These are phyloP conservation scores for Hydropsyche tenuis DNA, from an alignment of 1,140 invertebrate genomes.

Conservation along the genomic window DNA sequence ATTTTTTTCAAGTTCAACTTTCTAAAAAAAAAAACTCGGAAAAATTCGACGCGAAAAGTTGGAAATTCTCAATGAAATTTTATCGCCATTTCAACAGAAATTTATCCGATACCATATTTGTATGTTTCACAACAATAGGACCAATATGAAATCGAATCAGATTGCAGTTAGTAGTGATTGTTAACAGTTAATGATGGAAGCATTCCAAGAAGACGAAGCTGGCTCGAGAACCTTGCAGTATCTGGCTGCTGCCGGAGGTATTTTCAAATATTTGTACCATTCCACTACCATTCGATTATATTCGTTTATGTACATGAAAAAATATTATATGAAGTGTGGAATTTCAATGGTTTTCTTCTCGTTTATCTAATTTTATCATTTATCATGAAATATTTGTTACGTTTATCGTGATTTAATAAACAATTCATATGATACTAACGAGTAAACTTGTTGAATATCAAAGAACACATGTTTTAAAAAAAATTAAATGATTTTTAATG, in stretches of 20 bases:
- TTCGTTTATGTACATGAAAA: too few species aligned
- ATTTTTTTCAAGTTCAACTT: too few species aligned
- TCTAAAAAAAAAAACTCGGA: too few species aligned
- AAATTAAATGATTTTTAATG: not conserved
- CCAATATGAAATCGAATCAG: conserved; percentile 22
- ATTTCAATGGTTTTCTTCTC: not conserved
- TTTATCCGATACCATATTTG: not conserved
- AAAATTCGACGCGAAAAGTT: too few species aligned
- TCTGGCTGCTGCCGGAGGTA: conserved; percentile 48
- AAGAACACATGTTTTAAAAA: not conserved
- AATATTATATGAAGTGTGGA: too few species aligned
- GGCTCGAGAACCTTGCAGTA: conserved; percentile 47
- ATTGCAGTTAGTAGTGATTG: conserved; percentile 35
- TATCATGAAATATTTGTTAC: too few species aligned
- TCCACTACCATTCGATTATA: not conserved
- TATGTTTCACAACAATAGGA: conserved; percentile 24
- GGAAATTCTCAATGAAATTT: too few species aligned
- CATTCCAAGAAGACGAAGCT: conserved; percentile 23
- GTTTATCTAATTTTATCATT: too few species aligned
- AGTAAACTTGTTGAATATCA: not conserved
- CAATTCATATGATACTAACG: too few species aligned
- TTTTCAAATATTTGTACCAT: not conserved
- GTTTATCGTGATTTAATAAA: too few species aligned
- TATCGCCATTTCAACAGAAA: not conserved
- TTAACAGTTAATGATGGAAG: conserved; percentile 38